Conservation (phyloP, 2,113 vertebrate genomes). For the Dasyprocta punctata region DNA sequence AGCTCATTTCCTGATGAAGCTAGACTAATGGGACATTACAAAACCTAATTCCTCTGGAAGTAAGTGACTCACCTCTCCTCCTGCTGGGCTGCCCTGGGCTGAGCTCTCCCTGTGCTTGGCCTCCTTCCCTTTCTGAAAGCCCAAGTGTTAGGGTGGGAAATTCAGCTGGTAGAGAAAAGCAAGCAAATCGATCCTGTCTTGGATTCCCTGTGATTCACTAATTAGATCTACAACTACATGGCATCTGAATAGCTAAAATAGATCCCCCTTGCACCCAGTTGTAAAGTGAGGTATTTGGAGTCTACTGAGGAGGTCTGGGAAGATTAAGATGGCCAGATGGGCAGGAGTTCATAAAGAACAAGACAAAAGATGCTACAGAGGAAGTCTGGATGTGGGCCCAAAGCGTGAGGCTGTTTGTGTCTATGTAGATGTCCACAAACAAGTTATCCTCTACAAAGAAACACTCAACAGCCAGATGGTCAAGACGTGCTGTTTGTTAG, state of each 20-base stretch:
- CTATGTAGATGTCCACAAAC: not conserved
- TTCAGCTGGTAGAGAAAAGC: slow-evolving; percentile 13
- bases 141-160: slow-evolving; percentile 17
- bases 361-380: not conserved
- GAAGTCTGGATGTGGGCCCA: not conserved
- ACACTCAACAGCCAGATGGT: not conserved
- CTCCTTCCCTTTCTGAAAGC: slow-evolving; percentile 69
- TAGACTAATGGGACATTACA: slow-evolving; percentile 75
- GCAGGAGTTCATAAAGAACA: not conserved
- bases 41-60: slow-evolving; percentile 72
- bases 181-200: slow-evolving; percentile 24
- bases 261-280: not conserved
- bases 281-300: not conserved
- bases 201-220: not conserved
- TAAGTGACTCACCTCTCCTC: slow-evolving; percentile 78
- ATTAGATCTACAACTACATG: slow-evolving; percentile 46
- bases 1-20: slow-evolving; percentile 81
- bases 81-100: slow-evolving; percentile 64
- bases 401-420: not conserved
- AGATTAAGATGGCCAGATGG: not conserved
- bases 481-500: not conserved
- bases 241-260: not conserved
- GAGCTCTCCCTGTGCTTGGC: slow-evolving; percentile 65
- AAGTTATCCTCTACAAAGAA: not conserved
- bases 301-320: not conserved